Percentiles rank a stretch among this genome's conserved stretches.
phyloP scores from a whole-genome alignment of 2,888 invertebrate genomes.

The Dendrolimus houi region DNA sequence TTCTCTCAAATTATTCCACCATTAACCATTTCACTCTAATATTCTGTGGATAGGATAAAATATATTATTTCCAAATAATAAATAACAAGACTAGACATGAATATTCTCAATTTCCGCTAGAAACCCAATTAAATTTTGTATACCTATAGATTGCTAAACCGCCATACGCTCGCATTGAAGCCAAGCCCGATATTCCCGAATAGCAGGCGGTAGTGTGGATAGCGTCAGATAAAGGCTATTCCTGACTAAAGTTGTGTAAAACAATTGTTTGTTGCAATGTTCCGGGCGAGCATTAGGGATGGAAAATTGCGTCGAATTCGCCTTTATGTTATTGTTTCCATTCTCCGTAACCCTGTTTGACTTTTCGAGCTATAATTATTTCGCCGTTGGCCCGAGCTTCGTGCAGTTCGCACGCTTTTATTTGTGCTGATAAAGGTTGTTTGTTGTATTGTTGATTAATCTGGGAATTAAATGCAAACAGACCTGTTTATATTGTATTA shows the following conservation, averaged over 20 bases:
- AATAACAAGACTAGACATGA: no score
- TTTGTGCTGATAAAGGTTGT: not conserved
- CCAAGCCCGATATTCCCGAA: slow-evolving; percentile 7
- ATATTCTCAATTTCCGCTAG: no score
- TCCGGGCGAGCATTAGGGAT: not conserved
- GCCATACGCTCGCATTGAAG: not conserved
- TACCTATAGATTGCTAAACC: not conserved
- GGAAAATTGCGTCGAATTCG: not conserved
- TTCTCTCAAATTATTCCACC: no score
- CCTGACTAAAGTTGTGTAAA: slow-evolving; percentile 23
- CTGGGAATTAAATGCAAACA: not conserved
- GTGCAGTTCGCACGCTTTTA: not conserved
- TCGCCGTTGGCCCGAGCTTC: not conserved
- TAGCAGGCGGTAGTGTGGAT: slow-evolving; percentile 20
- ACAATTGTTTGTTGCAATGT: slow-evolving; percentile 22
- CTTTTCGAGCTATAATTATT: not conserved
- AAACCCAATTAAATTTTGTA: no score
- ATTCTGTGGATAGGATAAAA: no score
- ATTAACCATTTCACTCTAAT: no score
- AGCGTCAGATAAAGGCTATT: slow-evolving; percentile 27
- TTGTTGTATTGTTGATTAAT: not conserved
- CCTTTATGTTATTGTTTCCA: not conserved
- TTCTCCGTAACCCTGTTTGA: not conserved
- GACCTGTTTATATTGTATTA: not conserved
- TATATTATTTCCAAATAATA: no score